A percentile compares a stretch with the other conserved stretches of the same genome.
These are phyloP conservation scores for Cacoxenus indagator DNA, from an alignment of 2,888 invertebrate species.

Conservation along the genomic window DNA sequence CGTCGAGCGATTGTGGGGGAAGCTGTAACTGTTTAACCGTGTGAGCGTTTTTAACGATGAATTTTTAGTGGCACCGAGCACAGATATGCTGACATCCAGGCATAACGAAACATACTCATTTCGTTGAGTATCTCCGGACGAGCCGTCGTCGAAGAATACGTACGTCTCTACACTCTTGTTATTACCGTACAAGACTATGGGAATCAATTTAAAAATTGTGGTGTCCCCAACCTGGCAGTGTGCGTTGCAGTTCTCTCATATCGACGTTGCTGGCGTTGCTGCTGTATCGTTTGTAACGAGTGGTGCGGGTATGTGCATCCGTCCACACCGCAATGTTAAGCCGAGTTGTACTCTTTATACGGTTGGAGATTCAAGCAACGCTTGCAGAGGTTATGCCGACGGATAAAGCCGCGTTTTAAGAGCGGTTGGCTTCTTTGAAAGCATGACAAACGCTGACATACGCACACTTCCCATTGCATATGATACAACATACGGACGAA, in stretches of 20 bases:
- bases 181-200: no score
- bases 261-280: slow-evolving; percentile 27
- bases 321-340: neutral
- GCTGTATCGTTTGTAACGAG: neutral
- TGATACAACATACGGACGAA: neutral
- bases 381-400: no score
- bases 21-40: neutral
- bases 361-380: no score
- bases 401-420: no score
- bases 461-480: no score
- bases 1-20: neutral
- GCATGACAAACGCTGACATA: no score
- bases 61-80: neutral
- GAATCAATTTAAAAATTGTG: no score
- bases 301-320: neutral
- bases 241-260: slow-evolving; percentile 29
- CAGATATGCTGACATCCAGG: neutral
- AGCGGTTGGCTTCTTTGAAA: no score
- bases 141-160: neutral
- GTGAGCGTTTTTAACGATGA: neutral
- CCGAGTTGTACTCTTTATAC: neutral
- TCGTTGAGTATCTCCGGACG: neutral
- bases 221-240: no score
- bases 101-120: neutral
- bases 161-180: no score